A percentile compares a stretch with the other conserved stretches of the same genome.
Evolutionary conservation across 2,888 invertebrate species (phyloP).

Genomic region (Morpho helenor): DNA sequence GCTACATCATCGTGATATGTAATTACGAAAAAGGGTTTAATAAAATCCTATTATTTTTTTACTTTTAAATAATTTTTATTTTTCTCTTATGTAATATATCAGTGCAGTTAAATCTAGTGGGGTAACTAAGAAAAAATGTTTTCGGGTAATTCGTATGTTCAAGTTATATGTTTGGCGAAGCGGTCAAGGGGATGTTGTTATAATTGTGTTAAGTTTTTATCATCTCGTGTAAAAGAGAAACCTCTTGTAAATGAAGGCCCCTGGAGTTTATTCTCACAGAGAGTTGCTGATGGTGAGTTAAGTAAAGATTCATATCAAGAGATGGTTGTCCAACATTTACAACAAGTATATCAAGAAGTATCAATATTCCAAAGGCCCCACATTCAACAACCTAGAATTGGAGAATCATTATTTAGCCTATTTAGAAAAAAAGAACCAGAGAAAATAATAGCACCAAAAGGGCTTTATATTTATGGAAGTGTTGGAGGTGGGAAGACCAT

Average conservation of each 20-base stretch:
- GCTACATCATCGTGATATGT: not conserved
- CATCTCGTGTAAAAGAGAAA: slow-evolving; percentile 47
- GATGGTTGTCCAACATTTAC: slow-evolving; percentile 83
- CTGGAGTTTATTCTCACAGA: slow-evolving; percentile 74
- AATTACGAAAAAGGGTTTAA: not conserved
- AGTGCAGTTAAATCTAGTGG: not conserved
- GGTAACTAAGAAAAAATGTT: slow-evolving; percentile 40
- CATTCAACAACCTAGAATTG: slow-evolving; percentile 34
- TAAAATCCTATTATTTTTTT: too few species aligned
- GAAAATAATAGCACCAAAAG: slow-evolving; percentile 82
- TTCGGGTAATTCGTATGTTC: slow-evolving; percentile 41
- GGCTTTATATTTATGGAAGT: slow-evolving; percentile 93
- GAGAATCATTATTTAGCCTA: slow-evolving; percentile 50
- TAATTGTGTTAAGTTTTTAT: slow-evolving; percentile 52
- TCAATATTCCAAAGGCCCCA: slow-evolving; percentile 72
- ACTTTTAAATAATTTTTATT: not conserved
- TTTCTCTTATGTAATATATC: slow-evolving; percentile 19
- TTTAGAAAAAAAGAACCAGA: slow-evolving; percentile 56
- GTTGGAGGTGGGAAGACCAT: slow-evolving; percentile 99
- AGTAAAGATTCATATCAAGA: slow-evolving; percentile 86
- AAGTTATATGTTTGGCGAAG: slow-evolving; percentile 44
- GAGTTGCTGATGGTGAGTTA: slow-evolving; percentile 79
- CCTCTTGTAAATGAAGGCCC: slow-evolving; percentile 57
- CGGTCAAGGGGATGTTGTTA: slow-evolving; percentile 50
- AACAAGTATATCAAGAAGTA: slow-evolving; percentile 83